phyloP scores from a whole-genome alignment of 1,140 invertebrate species.

The Agrilus planipennis region DNA sequence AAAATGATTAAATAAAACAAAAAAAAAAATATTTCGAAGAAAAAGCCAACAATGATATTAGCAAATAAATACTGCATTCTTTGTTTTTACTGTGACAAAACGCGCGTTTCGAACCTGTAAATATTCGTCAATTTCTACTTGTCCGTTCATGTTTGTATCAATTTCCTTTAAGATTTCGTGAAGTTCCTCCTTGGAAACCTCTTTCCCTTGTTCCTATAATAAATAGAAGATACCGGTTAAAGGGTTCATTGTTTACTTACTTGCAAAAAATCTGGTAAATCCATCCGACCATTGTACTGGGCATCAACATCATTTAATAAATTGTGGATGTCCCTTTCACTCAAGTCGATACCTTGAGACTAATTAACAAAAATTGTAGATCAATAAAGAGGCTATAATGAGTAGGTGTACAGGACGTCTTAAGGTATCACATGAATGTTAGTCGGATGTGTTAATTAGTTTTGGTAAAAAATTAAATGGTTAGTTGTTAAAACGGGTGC shows the following conservation, averaged over 20 bases:
- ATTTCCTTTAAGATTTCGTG: slow-evolving; percentile 97
- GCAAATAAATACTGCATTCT: too few relatives aligned
- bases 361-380: slow-evolving; percentile 30
- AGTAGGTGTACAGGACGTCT: too few relatives aligned
- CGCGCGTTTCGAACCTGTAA: slow-evolving; percentile 78
- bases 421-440: too few relatives aligned
- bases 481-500: too few relatives aligned
- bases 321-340: slow-evolving; percentile 48
- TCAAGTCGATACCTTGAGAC: slow-evolving; percentile 50
- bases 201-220: slow-evolving; percentile 69
- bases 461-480: too few relatives aligned
- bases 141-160: slow-evolving; percentile 98
- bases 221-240: slow-evolving; percentile 15
- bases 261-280: slow-evolving; percentile 61
- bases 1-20: too few relatives aligned
- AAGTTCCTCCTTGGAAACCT: slow-evolving; percentile 87
- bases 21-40: too few relatives aligned
- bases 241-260: slow-evolving; percentile 40
- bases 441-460: too few relatives aligned
- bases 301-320: slow-evolving; percentile 55
- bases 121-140: slow-evolving; percentile 97
- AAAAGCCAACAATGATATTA: too few relatives aligned
- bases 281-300: slow-evolving; percentile 56
- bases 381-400: too few relatives aligned
- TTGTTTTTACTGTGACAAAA: too few relatives aligned